phyloP scores from a whole-genome alignment of 2,888 invertebrate genomes.

The Drosophila mettleri region DNA sequence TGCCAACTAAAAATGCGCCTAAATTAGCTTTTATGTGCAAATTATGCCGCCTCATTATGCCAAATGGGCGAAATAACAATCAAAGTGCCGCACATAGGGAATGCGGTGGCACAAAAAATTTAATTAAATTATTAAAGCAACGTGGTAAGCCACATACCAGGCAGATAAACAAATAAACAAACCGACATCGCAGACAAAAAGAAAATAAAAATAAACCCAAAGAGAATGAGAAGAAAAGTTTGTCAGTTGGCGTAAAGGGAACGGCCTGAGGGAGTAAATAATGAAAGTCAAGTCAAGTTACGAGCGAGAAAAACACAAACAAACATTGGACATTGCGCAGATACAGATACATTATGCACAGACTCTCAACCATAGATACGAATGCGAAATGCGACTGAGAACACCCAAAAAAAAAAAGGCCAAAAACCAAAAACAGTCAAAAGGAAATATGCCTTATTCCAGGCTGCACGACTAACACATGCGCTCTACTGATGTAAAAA shows the following conservation, averaged over 20 bases:
- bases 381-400: slow-evolving; percentile 44
- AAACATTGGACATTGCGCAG: slow-evolving; percentile 49
- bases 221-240: slow-evolving; percentile 64
- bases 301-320: slow-evolving; percentile 43
- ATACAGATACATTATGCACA: slow-evolving; percentile 76
- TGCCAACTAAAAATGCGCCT: slow-evolving; percentile 63
- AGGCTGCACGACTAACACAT: slow-evolving; percentile 12
- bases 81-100: slow-evolving; percentile 49
- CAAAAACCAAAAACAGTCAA: slow-evolving; percentile 5
- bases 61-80: slow-evolving; percentile 71
- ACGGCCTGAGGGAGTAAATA: slow-evolving; percentile 46
- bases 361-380: slow-evolving; percentile 55
- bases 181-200: slow-evolving; percentile 26
- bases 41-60: slow-evolving; percentile 74
- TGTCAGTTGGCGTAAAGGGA: slow-evolving; percentile 15
- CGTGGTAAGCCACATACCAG: slow-evolving; percentile 67
- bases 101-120: slow-evolving; percentile 45
- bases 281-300: slow-evolving; percentile 60
- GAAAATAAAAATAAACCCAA: slow-evolving; percentile 24
- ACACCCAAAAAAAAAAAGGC: slow-evolving; percentile 29
- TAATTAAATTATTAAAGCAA: slow-evolving; percentile 75
- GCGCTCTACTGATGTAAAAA: slow-evolving; percentile 1
- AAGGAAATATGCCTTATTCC: background rate
- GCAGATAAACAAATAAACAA: slow-evolving; percentile 49
- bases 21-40: slow-evolving; percentile 68